Evolutionary conservation across 2,888 invertebrate genomes (phyloP).

Genomic region (Gisinianus flammeolus): DNA sequence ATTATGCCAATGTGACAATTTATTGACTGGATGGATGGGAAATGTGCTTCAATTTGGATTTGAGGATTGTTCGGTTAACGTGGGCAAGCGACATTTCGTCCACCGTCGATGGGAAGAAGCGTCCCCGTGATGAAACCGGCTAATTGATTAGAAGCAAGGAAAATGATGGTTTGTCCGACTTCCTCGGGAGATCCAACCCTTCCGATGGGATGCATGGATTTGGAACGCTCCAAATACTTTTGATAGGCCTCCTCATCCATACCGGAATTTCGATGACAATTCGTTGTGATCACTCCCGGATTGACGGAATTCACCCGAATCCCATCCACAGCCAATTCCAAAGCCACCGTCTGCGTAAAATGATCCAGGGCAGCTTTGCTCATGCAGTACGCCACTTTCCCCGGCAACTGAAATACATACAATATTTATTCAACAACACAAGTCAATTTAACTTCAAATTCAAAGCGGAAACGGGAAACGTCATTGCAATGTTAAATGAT

Average conservation of each 20-base stretch:
- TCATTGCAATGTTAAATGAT: no score
- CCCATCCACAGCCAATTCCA: conserved; percentile 72
- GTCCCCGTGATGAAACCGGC: conserved; percentile 64
- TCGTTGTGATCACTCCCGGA: conserved; percentile 90
- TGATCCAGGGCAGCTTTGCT: conserved; percentile 95
- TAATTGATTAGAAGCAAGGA: conserved; percentile 80
- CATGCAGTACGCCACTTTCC: conserved; percentile 83
- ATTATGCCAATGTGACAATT: no score
- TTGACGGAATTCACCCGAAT: conserved; percentile 59
- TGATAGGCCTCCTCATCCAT: conserved; percentile 33
- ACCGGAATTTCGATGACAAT: conserved; percentile 60
- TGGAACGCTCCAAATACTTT: conserved; percentile 71
- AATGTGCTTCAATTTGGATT: no score
- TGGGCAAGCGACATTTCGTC: conserved; percentile 61
- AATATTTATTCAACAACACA: neutral
- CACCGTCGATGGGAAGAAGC: conserved; percentile 90
- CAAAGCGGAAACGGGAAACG: no score
- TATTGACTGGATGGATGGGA: no score
- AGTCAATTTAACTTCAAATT: neutral
- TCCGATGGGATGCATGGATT: conserved; percentile 89
- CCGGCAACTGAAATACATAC: conserved; percentile 46
- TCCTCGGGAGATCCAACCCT: conserved; percentile 83
- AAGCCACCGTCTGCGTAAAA: conserved; percentile 87
- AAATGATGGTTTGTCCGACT: conserved; percentile 88
- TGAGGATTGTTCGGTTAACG: neutral